Base-by-base conservation (phyloP, 2,113 vertebrate species). In the Orycteropus afer region DNA sequence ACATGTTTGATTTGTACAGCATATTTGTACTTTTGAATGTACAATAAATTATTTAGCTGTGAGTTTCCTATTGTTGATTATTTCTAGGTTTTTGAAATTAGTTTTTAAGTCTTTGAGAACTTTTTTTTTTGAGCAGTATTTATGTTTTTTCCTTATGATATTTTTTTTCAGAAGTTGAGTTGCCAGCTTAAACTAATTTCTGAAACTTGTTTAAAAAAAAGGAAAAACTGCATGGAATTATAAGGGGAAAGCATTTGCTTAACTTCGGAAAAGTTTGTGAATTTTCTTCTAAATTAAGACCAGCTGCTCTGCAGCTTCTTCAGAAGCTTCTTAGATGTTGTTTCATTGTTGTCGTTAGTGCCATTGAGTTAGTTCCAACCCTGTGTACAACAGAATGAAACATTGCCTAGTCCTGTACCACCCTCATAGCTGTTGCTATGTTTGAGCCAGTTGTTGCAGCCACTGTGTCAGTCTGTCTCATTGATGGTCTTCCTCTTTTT, bases 71-170 rank as follows among this genome's bases (percentile, higher is more conserved):
- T 63, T 69, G 23, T 87, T 90, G 45, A 4, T 55, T 86, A 63
- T 91, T 94, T 91, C 63, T 22, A 79, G 45, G 81, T 74, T 87
- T 90, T 92, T 83, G 27, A 93, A 80, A 45, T 88, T 91, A 29
- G 40, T 86, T 91, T 77, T 74, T 87, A 92, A 87, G 57, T 11
- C 32, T 83, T 57, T 25, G 65, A 89, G n/a, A 88, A 37, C 7
- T n/a, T n/a, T 57, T 0, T 78, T 86, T 86, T 5, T 91, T 94
- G 47, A 89, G 6, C 22, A 89, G 4, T 94, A 47, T 74, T 94
- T 94, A 10, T 80, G 13, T 86, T 73, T 77, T 45, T 74, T 92
- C 12, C 22, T 32, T 37, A 55, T 84, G 73, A 40, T 17, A 27
- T 93, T 86, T 25, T 84, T 74, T 76, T 61, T 45, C 12, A 59